Percentiles rank a stretch among this genome's conserved stretches.
These are phyloP conservation scores for Spialia ferax DNA, from an alignment of 2,888 invertebrate genomes.

Conservation along the genomic window DNA sequence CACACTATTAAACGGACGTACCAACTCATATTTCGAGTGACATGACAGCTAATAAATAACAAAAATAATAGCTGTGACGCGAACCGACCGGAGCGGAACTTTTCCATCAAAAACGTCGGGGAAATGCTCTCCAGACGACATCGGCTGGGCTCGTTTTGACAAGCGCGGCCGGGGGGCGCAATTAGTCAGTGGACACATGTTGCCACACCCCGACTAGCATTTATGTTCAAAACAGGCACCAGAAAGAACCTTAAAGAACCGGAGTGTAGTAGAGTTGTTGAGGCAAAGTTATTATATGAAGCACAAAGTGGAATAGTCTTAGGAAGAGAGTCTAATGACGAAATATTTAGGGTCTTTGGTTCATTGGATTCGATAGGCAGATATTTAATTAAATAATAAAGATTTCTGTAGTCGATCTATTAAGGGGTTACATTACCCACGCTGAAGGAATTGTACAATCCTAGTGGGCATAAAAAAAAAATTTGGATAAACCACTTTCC, in stretches of 20 bases:
- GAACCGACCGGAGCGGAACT: constrained; percentile 20
- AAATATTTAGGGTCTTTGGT: too few relatives aligned
- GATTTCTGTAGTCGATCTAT: too few relatives aligned
- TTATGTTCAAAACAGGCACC: not conserved
- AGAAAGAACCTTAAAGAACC: not conserved
- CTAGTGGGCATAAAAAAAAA: too few relatives aligned
- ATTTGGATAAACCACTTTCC: too few relatives aligned
- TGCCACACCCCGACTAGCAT: not conserved
- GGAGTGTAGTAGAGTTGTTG: too few relatives aligned
- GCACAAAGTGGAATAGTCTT: too few relatives aligned
- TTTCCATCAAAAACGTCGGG: constrained; percentile 33
- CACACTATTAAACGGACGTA: not conserved
- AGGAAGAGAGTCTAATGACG: too few relatives aligned
- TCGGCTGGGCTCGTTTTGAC: not conserved
- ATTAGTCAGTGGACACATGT: not conserved
- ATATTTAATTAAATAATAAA: too few relatives aligned
- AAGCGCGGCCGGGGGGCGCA: not conserved
- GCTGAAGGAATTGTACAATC: too few relatives aligned
- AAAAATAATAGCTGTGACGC: constrained; percentile 26
- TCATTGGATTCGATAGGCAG: too few relatives aligned
- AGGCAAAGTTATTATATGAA: too few relatives aligned
- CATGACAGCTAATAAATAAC: constrained; percentile 33
- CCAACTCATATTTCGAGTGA: constrained; percentile 16
- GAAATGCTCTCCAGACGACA: constrained; percentile 17
- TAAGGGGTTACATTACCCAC: too few relatives aligned